Percentiles rank a stretch among this genome's conserved stretches.
Conservation (phyloP, 2,888 invertebrate species). For the Pteria penguin region DNA sequence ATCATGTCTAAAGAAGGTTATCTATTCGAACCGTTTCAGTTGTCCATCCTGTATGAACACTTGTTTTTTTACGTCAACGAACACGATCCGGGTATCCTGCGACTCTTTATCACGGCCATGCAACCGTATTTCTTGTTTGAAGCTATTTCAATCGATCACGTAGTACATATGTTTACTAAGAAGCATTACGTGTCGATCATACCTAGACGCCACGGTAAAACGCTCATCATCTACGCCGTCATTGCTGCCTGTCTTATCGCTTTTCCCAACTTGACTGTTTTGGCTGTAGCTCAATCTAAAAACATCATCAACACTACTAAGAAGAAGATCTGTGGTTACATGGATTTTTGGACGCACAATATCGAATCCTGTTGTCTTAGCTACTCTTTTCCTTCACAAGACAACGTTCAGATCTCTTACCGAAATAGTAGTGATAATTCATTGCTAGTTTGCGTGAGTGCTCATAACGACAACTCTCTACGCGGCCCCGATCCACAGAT, state of each 20-base stretch:
- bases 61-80: too few species aligned
- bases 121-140: neutral
- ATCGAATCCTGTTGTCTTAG: neutral
- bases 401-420: neutral
- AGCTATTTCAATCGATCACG: neutral
- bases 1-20: too few species aligned
- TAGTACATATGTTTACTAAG: neutral
- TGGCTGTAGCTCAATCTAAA: neutral
- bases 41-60: too few species aligned
- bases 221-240: neutral
- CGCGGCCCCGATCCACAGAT: too few species aligned
- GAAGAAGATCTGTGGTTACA: neutral
- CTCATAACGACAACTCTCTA: neutral
- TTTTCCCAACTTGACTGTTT: neutral
- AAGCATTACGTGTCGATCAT: conserved; percentile 1
- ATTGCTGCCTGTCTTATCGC: neutral
- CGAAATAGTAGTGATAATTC: neutral
- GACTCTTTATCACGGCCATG: too few species aligned
- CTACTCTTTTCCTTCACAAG: neutral
- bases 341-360: neutral
- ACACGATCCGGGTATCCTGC: too few species aligned
- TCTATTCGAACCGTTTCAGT: too few species aligned
- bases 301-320: neutral
- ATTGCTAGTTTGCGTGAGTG: neutral
- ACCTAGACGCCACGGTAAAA: neutral